Conservation (phyloP, 2,888 invertebrate genomes). For the Julus scanicus region DNA sequence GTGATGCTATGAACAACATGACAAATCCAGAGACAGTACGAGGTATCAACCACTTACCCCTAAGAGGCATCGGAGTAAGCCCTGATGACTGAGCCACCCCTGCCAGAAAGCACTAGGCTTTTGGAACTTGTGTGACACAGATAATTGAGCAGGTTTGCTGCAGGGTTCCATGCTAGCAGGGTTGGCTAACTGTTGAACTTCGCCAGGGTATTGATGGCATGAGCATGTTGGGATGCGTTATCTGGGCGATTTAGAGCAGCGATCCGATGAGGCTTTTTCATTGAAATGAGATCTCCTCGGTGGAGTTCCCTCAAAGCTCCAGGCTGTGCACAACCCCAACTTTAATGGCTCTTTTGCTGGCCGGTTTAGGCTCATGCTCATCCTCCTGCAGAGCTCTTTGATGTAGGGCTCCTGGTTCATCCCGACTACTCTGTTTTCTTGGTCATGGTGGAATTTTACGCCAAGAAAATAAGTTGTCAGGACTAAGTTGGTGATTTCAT, state of each 20-base stretch:
- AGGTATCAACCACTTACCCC: neutral
- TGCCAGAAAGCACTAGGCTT: neutral
- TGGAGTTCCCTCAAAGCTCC: neutral
- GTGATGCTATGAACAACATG: neutral
- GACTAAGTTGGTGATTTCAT: neutral
- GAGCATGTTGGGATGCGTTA: neutral
- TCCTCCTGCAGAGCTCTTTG: neutral
- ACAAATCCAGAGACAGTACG: neutral
- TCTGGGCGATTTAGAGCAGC: neutral
- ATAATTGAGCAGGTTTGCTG: neutral
- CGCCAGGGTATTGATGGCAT: neutral
- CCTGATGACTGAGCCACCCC: neutral
- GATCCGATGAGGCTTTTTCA: neutral
- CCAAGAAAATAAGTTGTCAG: neutral
- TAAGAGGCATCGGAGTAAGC: neutral
- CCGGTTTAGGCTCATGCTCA: neutral
- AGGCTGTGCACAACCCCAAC: neutral
- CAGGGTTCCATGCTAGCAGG: neutral
- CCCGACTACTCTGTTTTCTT: neutral
- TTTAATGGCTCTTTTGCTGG: neutral
- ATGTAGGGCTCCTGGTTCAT: neutral
- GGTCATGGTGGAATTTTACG: neutral
- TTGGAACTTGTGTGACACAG: neutral
- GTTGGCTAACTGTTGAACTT: neutral
- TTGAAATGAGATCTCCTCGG: too few relatives aligned